Evolutionary conservation across 2,113 vertebrate species (phyloP), one percentile per base, ranked within the genome.

Genomic region (Esox niger): DNA sequence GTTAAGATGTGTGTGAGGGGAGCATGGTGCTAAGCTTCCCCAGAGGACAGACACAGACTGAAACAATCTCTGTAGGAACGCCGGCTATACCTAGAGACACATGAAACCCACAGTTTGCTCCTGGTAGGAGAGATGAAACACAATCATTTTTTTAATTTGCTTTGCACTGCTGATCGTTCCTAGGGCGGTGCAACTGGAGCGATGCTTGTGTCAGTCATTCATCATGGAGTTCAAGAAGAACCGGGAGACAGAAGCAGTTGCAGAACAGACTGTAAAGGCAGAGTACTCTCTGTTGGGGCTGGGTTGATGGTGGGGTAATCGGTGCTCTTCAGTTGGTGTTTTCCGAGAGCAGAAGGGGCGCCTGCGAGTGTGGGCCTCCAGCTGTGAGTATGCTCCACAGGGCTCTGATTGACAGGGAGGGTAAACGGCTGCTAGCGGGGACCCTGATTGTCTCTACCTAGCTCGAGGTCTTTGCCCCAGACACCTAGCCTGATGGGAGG

Each of bases 351-450:
- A 52, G 54, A 33, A 15, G 64, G 69, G 63, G 73, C 71, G 80
- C 83, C 79, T 79, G 78, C 81, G 69, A 72, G 79, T 30, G 69
- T 49, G 33, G 70, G 38, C 73, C 71, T 77, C 80, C 77, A 75
- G 84, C 82, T 81, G 78, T 70, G 78, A 77, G 76, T 69, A 33
- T 74, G n/a, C 47, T 59, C 78, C 79, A 70, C 71, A 62, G 69
- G 77, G 73, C 71, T 68, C 66, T 87, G 89, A 88, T 79, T 88
- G 88, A 89, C 85, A 82, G 86, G 70, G 70, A 81, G 82, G 80
- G 85, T 87, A 87, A 90, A 88, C 82, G 84, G 78, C 80, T 88
- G 74, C 80, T 83, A 79, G 83, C 81, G 59, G 87, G 79, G 64
- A 73, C 77, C 67, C 74, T 86, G 85, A 90, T 89, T 84, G 84